phyloP scores from a whole-genome alignment of 2,888 invertebrate species.

The Merodon equestris region DNA sequence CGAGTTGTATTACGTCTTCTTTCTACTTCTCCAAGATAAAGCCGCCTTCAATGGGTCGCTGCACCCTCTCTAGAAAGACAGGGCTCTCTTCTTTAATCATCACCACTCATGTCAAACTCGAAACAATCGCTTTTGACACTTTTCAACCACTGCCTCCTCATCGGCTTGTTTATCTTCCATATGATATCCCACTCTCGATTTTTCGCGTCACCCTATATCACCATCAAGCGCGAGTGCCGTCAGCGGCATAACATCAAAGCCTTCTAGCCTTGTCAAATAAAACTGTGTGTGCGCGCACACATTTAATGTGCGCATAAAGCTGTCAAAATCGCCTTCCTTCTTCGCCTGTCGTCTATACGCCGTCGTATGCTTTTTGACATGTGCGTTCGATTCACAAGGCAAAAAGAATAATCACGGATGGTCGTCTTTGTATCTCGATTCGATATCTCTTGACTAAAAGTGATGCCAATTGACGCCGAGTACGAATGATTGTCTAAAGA shows the following conservation, averaged over 20 bases:
- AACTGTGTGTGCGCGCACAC: slow-evolving; percentile 35
- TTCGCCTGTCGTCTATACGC: slow-evolving; percentile 38
- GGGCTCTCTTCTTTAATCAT: slow-evolving; percentile 23
- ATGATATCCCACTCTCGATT: slow-evolving; percentile 34
- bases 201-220: slow-evolving; percentile 8
- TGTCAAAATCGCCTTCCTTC: slow-evolving; percentile 43
- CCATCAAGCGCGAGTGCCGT: background rate
- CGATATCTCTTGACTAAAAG: slow-evolving; percentile 28
- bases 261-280: slow-evolving; percentile 26
- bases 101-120: slow-evolving; percentile 18
- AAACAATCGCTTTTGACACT: slow-evolving; percentile 41
- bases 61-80: background rate
- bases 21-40: slow-evolving; percentile 2
- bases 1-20: background rate
- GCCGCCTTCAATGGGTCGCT: background rate
- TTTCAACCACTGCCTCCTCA: slow-evolving; percentile 31
- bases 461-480: slow-evolving; percentile 59
- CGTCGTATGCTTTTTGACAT: slow-evolving; percentile 40
- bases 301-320: slow-evolving; percentile 45
- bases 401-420: slow-evolving; percentile 26
- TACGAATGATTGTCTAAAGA: slow-evolving; percentile 5
- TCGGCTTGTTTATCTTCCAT: slow-evolving; percentile 36
- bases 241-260: slow-evolving; percentile 39
- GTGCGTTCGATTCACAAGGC: slow-evolving; percentile 44
- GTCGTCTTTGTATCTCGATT: slow-evolving; percentile 19